Evolutionary conservation across 2,888 invertebrate genomes (phyloP).

Genomic region (Amblyjoppa proteus): DNA sequence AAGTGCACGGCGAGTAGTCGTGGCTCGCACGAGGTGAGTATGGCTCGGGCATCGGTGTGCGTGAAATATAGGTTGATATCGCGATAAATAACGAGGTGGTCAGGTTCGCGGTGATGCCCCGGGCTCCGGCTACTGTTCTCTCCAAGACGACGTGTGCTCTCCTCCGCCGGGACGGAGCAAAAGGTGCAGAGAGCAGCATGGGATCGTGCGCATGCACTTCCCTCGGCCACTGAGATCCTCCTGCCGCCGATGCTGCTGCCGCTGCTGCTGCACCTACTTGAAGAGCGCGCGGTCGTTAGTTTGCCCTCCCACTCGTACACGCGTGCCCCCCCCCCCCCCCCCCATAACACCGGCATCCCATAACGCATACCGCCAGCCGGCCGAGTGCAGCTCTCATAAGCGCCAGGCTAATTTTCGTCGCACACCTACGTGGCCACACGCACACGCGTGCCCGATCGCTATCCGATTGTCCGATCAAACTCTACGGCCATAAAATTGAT

Average conservation of each 20-base stretch:
- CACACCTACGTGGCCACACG: constrained; percentile 21
- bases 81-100: constrained; percentile 84
- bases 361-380: constrained; percentile 27
- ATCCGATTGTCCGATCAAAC: constrained; percentile 54
- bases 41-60: constrained; percentile 70
- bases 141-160: constrained; percentile 70
- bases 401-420: constrained; percentile 59
- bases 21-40: constrained; percentile 44
- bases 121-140: constrained; percentile 82
- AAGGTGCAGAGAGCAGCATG: constrained; percentile 37
- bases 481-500: constrained; percentile 30
- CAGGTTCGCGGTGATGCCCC: constrained; percentile 81
- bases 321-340: constrained; percentile 13
- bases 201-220: constrained; percentile 44
- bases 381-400: constrained; percentile 35
- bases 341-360: background rate
- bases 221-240: constrained; percentile 41
- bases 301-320: constrained; percentile 58
- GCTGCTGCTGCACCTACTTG: constrained; percentile 27
- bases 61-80: constrained; percentile 84
- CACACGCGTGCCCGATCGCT: constrained; percentile 30
- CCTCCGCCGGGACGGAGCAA: constrained; percentile 41
- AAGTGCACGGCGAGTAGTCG: constrained; percentile 5
- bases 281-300: constrained; percentile 56
- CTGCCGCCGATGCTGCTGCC: background rate